Evolutionary conservation across 2,113 vertebrate genomes (phyloP).

Genomic region (Albula glossodonta): DNA sequence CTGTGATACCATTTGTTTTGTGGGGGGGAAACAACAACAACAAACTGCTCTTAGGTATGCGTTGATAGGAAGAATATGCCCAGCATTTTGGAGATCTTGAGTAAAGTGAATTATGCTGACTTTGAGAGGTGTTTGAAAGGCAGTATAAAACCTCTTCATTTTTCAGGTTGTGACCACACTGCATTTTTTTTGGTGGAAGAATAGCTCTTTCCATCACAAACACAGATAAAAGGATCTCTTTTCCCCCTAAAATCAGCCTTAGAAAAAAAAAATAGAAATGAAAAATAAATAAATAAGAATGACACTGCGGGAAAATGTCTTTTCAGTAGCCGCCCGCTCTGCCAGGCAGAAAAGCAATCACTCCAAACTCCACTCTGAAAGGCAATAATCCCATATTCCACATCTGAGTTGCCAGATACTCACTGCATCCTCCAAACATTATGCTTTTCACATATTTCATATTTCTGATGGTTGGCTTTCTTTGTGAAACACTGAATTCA

Average conservation of each 20-base stretch:
- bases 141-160: not conserved
- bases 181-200: not conserved
- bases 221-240: not conserved
- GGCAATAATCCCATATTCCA: constrained; percentile 14
- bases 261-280: not conserved
- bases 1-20: too few relatives aligned
- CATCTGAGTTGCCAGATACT: constrained; percentile 14
- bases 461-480: not conserved
- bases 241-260: not conserved
- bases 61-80: not conserved
- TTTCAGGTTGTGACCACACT: not conserved
- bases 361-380: constrained; percentile 10
- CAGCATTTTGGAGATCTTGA: not conserved
- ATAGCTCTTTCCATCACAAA: not conserved
- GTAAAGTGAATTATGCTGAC: not conserved
- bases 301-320: not conserved
- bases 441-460: not conserved
- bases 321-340: not conserved
- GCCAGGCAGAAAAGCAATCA: constrained; percentile 16
- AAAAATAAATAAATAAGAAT: not conserved
- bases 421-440: not conserved
- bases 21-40: too few relatives aligned
- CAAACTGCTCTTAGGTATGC: too few relatives aligned
- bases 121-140: not conserved
- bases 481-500: not conserved